These are phyloP conservation scores for Lamproptera curius DNA, from an alignment of 2,888 invertebrate species.

Conservation along the genomic window DNA sequence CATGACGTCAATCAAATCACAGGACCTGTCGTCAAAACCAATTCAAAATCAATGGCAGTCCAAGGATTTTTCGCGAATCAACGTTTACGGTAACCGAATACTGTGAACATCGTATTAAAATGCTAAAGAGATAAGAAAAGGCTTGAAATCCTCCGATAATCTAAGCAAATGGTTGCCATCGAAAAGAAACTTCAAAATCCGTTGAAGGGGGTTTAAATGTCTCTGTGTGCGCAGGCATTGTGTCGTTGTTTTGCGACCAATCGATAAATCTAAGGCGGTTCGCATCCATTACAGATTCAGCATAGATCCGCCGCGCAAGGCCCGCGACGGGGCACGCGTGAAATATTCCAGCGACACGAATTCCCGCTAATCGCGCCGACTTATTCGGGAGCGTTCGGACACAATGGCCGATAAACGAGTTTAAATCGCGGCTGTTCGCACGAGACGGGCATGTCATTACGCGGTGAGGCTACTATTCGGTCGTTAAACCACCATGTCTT, in stretches of 20 bases:
- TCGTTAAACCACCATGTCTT: conserved; percentile 15
- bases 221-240: too few relatives aligned
- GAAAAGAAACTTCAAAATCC: background rate
- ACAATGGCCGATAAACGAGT: conserved; percentile 63
- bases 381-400: conserved; percentile 49
- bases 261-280: background rate
- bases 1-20: conserved; percentile 3
- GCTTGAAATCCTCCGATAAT: background rate
- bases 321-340: conserved; percentile 21
- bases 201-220: background rate
- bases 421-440: conserved; percentile 59
- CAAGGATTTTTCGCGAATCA: conserved; percentile 17
- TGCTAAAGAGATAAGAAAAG: conserved; percentile 7
- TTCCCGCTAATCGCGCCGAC: conserved; percentile 43
- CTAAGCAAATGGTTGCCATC: too few relatives aligned
- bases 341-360: conserved; percentile 34
- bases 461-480: conserved; percentile 32
- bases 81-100: conserved; percentile 9
- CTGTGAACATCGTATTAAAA: conserved; percentile 13
- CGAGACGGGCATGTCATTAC: conserved; percentile 66
- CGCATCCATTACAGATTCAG: background rate
- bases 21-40: conserved; percentile 4
- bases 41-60: conserved; percentile 8
- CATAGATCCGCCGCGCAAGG: background rate
- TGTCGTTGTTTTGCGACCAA: too few relatives aligned